Evolutionary conservation across 1,140 invertebrate genomes (phyloP).

Genomic region (Octopus bimaculoides): DNA sequence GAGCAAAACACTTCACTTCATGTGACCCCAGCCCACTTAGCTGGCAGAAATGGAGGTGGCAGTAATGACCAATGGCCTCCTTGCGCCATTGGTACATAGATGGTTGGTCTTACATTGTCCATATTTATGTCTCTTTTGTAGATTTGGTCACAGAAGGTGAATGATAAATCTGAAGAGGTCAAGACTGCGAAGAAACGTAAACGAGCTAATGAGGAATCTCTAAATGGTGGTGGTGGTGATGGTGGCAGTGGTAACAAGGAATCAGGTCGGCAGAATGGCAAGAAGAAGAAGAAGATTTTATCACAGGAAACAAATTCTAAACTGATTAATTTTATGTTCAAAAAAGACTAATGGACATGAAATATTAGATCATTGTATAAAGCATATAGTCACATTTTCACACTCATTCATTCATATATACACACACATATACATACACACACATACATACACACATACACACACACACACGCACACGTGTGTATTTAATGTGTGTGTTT

Average conservation of each 20-base stretch:
- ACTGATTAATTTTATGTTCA: slow-evolving; percentile 40
- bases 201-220: slow-evolving; percentile 23
- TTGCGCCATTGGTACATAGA: neutral
- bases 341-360: slow-evolving; percentile 19
- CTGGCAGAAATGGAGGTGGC: no score
- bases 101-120: neutral
- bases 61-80: neutral
- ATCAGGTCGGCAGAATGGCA: slow-evolving; percentile 20
- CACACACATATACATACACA: no score
- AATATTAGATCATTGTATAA: no score
- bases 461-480: no score
- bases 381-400: no score
- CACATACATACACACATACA: no score
- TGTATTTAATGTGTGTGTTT: no score
- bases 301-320: slow-evolving; percentile 37
- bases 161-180: slow-evolving; percentile 16
- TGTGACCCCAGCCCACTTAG: no score
- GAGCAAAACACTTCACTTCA: no score
- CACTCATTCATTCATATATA: no score
- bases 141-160: slow-evolving; percentile 42
- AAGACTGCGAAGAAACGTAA: slow-evolving; percentile 37
- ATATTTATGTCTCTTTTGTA: slow-evolving; percentile 20
- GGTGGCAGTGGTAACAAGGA: slow-evolving; percentile 16
- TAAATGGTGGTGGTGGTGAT: slow-evolving; percentile 14
- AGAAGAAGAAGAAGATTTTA: slow-evolving; percentile 31